Evolutionary conservation across 2,797 vertebrate genomes (phyloP).

Genomic region (Huso huso): DNA sequence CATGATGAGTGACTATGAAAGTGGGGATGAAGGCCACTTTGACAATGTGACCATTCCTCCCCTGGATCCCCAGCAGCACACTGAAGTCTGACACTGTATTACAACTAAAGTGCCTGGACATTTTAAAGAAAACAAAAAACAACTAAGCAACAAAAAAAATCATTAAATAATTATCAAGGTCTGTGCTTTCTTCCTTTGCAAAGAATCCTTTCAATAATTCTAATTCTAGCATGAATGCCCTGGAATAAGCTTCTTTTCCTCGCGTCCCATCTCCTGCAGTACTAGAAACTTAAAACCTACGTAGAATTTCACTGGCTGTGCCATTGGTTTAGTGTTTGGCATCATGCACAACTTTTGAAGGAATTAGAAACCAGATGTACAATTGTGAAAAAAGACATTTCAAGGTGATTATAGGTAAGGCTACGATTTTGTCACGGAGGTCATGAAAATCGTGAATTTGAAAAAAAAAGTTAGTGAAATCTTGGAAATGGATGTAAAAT

Average conservation of each 20-base stretch:
- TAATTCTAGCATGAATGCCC: background rate
- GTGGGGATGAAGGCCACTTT: constrained; percentile 78
- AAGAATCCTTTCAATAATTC: constrained; percentile 16
- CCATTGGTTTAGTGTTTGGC: constrained; percentile 45
- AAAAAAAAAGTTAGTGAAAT: too few relatives aligned
- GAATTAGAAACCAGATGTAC: constrained; percentile 48
- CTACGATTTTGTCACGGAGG: too few relatives aligned
- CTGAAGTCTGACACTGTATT: constrained; percentile 90
- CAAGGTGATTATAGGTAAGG: constrained; percentile 47
- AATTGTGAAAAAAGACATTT: constrained; percentile 43
- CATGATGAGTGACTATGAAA: constrained; percentile 96
- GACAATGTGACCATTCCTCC: constrained; percentile 72
- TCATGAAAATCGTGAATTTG: too few relatives aligned
- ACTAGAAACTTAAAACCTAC: constrained; percentile 29
- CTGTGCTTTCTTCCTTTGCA: constrained; percentile 19
- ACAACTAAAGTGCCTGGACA: constrained; percentile 95
- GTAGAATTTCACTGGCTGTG: constrained; percentile 39
- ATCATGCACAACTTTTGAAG: constrained; percentile 53
- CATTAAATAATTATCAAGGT: constrained; percentile 26
- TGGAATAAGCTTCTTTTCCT: constrained; percentile 9
- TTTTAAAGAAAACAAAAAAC: constrained; percentile 30
- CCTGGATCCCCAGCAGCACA: constrained; percentile 88
- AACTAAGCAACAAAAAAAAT: constrained; percentile 4
- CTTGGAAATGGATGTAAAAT: too few relatives aligned
- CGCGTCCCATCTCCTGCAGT: constrained; percentile 41